Base-by-base conservation (phyloP, 1,140 invertebrate genomes). In the Heliconius eleuchia region DNA sequence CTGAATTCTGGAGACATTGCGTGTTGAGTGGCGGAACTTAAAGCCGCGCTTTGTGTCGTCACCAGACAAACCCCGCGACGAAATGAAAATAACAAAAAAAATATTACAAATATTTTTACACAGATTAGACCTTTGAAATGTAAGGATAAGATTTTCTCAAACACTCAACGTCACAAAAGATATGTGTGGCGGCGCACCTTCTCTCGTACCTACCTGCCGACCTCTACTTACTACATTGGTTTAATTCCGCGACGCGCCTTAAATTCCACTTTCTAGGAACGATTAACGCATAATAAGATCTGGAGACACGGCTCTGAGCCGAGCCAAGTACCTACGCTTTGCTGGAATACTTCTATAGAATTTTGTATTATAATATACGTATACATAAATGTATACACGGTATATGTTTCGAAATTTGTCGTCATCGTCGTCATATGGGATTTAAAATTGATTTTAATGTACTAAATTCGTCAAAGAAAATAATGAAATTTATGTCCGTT, bases 181-280 rank as follows among this genome's bases (percentile, higher is more conserved):
- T 66, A 30, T 66, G 23, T 66, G 27, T 66, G 60, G 11, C 55
- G 55, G 55, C 60, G 60, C 60, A 66, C 60, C 60, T 57, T 57
- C n/a, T 9, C 55, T n/a, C 19, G 5, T 52, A 52, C 16, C 46
- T 50, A 52, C 18, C 18, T 19, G 18, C 50, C 16, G 19, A 4
- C 18, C 0, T 18, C 50, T 30, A 16, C 23, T 1, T 30, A 16
- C 23, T 66, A 13, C 60, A 30, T 66, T 30, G 27, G 60, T 70
- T 46, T 42, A 76, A 70, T 55, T 66, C 74, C 46, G 60, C 6
- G 57, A 18, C 42, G 60, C 60, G 37, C 39, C 60, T 66, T 70
- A 76, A 76, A 70, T 72, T 72, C 37, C 74, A n/a, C 30, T 37
- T 66, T 66, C 60, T 66, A 66, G 60, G 60, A 66, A 66, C 60